Base-by-base conservation (phyloP, 2,797 vertebrate genomes). In the Aulostomus chinensis region DNA sequence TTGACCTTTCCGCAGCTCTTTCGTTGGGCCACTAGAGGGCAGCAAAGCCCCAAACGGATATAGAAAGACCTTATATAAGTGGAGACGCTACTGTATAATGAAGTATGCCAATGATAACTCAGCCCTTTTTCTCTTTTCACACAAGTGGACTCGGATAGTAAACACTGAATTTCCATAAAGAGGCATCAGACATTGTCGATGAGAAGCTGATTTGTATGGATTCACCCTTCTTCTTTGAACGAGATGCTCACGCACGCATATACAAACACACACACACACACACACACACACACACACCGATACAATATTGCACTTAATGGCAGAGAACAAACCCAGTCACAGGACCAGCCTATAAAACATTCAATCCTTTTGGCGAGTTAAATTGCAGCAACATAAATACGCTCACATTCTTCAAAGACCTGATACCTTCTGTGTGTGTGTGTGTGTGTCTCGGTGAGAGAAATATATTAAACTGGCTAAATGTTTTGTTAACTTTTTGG, bases 81-180 rank as follows among this genome's bases (percentile, higher is more conserved):
- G 52, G 37, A 61, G 46, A 53, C 53, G 55, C 66, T 62, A 35
- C 72, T 76, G 58, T 80, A 75, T 80, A 85, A 80, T 69, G 66
- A 78, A 81, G 81, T 73, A 66, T 78, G 76, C 78, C 80, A 84
- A 53, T 75, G 82, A 79, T 84, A 86, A 80, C 73, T 81, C 65
- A 77, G 73, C 71, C 56, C 37, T 80, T 80, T 80, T 82, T 66
- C 51, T n/a, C n/a, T n/a, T n/a, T n/a, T n/a, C n/a, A n/a, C n/a
- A n/a, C 63, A 60, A 72, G 63, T 79, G 67, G 69, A 77, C 80
- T 78, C 29, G n/a, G 41, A 59, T 75, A 71, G 69, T 76, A 70
- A 60, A 63, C 68, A 68, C 50, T 76, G 38, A 36, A 58, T 66
- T 73, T 79, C 48, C 58, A 76, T 68, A 29, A 57, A 62, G 64